Base-by-base conservation (phyloP, 1,140 invertebrate genomes). In the Drosophila orena region DNA sequence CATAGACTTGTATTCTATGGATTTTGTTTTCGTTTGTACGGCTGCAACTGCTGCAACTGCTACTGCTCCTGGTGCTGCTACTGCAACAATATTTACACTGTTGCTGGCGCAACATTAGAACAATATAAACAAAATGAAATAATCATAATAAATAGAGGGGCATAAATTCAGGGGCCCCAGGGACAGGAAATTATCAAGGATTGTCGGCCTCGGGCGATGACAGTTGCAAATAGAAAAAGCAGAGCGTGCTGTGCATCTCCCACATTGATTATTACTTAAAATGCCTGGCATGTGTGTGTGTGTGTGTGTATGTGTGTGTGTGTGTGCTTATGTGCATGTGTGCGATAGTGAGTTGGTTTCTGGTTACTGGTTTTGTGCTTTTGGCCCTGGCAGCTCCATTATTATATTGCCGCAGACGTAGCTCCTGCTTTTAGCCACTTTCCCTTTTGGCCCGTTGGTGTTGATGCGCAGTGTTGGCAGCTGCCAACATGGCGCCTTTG, bases 381-480 rank as follows among this genome's bases (percentile, higher is more conserved):
- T 43, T 69, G 65, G 17, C n/a, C 17, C 65, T 81, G 52, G 66
- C 64, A 78, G 60, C 59, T 76, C 54, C 56, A 68, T 76, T 77
- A 77, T 77, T 60, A 66, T 77, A 62, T 68, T 57, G 52, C 64
- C 38, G n/a, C 27, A 43, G n/a, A 6, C 37, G 15, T 55, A 42
- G 14, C 65, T 35, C 22, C 35, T 24, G 49, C 40, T 47, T 22
- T 46, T 24, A 38, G 43, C 12, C 50, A 57, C 66, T 47, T 56
- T 69, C 62, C 50, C 44, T 56, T 56, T 55, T 34, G 42, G 20
- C 54, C 53, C 17, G 43, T 62, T 72, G 83, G 71, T 86, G 79
- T 88, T 86, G 83, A 86, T 79, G 83, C 66, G 37, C 55, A 86
- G 83, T 89, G 83, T 79, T 86, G 83, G 75, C 83, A 86, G 79